Evolutionary conservation across 2,888 invertebrate species (phyloP).

Genomic region (Lapara coniferarum): DNA sequence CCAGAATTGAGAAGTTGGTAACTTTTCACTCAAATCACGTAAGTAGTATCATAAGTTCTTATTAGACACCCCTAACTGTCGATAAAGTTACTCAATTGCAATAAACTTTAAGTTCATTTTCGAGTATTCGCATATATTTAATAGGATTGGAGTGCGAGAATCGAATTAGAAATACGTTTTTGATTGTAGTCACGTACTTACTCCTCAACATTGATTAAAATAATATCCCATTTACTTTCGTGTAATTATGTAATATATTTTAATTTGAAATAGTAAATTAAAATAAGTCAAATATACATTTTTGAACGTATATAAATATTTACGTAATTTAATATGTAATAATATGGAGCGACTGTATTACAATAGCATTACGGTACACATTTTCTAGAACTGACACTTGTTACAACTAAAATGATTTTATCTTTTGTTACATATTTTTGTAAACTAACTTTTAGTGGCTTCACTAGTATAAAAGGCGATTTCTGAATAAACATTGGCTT

Average conservation of each 20-base stretch:
- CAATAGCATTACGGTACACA: no score
- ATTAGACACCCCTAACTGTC: constrained; percentile 11
- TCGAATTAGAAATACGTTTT: neutral
- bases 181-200: neutral
- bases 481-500: no score
- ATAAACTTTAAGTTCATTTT: neutral
- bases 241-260: neutral
- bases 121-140: neutral
- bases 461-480: no score
- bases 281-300: neutral
- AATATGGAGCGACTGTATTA: neutral
- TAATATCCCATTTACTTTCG: neutral
- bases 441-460: no score
- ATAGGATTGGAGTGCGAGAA: neutral
- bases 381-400: no score
- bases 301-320: neutral
- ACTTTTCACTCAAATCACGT: constrained; percentile 18
- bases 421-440: no score
- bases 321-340: neutral
- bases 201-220: neutral
- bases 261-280: neutral
- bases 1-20: constrained; percentile 13
- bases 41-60: constrained; percentile 16
- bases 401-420: no score
- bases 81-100: constrained; percentile 16